Evolutionary conservation across 2,113 vertebrate species (phyloP).

Genomic region (Pipa parva): DNA sequence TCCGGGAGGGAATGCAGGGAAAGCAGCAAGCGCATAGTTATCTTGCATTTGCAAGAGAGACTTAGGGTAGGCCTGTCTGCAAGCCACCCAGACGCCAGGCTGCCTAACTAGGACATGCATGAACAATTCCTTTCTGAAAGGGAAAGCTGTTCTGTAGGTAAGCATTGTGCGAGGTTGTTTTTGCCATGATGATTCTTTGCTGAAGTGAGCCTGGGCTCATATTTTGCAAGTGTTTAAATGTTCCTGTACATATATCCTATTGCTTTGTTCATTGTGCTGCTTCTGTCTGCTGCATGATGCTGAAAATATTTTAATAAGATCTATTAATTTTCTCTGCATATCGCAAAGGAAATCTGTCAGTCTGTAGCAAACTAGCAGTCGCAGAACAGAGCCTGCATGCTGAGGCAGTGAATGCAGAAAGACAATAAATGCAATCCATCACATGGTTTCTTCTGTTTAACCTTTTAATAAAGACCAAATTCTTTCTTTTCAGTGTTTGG

Average conservation of each 20-base stretch:
- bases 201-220: neutral
- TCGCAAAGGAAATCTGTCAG: constrained; percentile 14
- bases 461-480: constrained; percentile 13
- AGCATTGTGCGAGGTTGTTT: constrained; percentile 49
- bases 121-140: constrained; percentile 63
- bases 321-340: neutral
- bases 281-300: neutral
- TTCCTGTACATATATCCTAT: too few relatives aligned
- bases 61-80: constrained; percentile 61
- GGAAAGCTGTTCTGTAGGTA: constrained; percentile 69
- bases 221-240: too few relatives aligned
- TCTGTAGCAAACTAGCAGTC: neutral
- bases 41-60: constrained; percentile 52
- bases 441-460: neutral
- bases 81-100: constrained; percentile 58
- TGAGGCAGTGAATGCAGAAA: neutral
- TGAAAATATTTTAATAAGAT: too few relatives aligned
- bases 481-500: too few relatives aligned
- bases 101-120: constrained; percentile 59
- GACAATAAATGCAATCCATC: constrained; percentile 12
- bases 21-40: constrained; percentile 62
- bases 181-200: neutral
- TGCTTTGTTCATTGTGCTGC: too few relatives aligned
- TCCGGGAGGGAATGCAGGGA: constrained; percentile 67
- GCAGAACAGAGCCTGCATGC: neutral